Base-by-base conservation (phyloP, 2,113 vertebrate genomes). In the Pholis gunnellus region DNA sequence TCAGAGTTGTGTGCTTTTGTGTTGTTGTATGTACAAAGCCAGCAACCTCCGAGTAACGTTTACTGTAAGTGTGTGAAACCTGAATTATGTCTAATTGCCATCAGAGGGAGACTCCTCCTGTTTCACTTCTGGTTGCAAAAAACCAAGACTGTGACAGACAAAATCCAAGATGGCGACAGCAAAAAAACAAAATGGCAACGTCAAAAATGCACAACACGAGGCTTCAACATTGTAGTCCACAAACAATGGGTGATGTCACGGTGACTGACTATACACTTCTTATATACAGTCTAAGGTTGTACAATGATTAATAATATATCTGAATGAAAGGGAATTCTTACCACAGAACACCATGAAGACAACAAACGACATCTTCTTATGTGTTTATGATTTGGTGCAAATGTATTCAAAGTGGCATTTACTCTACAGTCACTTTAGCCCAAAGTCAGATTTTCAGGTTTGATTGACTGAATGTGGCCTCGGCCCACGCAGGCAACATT, bases 371-470 rank as follows among this genome's bases (percentile, higher is more conserved):
- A 38, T 57, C 1, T 8, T 40, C 22, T 10, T 38, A 13, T 27
- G 38, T 59, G 17, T 48, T 34, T n/a, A 64, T 9, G 40, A 42
- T 42, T 13, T 42, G 46, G 46, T 18, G 46, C 5, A 68, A 68
- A 54, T 68, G 0, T n/a, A 27, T 77, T 67, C 7, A 25, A 29
- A 77, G 44, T 44, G 52, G 11, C 18, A 63, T 72, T 83, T 69
- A 59, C 22, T 48, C 20, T 31, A 20, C 25, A 29, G 34, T 40
- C 14, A 20, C 15, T 78, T 67, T 75, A 80, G 2, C 57, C 27
- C 22, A 46, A 56, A 82, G 56, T 81, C 48, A 13, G 6, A 70
- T n/a, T 46, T 66, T 64, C 18, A 57, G 17, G 29, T 14, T 20
- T 64, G 31, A 70, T 20, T 67, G 77, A 65, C 42, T 57, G 14